phyloP scores from a whole-genome alignment of 2,113 vertebrate species.

The Brevimyrus niger region DNA sequence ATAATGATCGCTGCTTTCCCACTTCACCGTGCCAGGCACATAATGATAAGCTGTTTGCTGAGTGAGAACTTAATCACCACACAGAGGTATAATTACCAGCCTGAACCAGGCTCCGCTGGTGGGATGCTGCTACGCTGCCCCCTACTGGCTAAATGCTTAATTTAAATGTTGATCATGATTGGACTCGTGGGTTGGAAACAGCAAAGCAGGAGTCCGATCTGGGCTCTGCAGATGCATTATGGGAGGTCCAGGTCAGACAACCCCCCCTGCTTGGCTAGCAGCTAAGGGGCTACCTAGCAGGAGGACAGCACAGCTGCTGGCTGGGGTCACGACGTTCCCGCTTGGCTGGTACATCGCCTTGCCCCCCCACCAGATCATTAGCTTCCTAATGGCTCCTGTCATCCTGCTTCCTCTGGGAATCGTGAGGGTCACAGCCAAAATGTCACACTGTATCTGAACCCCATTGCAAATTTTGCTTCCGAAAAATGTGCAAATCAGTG shows the following conservation, averaged over 20 bases:
- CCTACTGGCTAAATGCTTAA: background rate
- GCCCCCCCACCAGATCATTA: background rate
- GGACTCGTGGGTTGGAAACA: background rate
- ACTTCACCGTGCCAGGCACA: conserved; percentile 30
- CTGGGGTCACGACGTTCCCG: background rate
- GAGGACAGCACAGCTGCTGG: background rate
- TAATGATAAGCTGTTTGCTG: conserved; percentile 63
- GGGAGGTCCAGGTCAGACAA: background rate
- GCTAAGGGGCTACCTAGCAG: background rate
- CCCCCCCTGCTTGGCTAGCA: background rate
- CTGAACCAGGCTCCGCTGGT: conserved; percentile 11
- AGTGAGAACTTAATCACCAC: conserved; percentile 63
- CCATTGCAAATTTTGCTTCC: background rate
- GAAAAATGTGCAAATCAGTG: background rate
- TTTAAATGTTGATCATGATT: background rate
- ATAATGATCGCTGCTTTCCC: background rate
- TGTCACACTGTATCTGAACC: background rate
- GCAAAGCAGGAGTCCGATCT: background rate
- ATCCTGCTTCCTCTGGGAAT: background rate
- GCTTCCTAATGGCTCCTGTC: background rate
- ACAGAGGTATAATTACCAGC: conserved; percentile 60
- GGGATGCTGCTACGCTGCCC: background rate
- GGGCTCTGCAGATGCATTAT: background rate
- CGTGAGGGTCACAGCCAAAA: background rate
- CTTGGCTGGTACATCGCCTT: background rate